Percentiles rank a stretch among this genome's conserved stretches.
Evolutionary conservation across 2,888 invertebrate species (phyloP).

Genomic region (Nipponacmea schrenckii): DNA sequence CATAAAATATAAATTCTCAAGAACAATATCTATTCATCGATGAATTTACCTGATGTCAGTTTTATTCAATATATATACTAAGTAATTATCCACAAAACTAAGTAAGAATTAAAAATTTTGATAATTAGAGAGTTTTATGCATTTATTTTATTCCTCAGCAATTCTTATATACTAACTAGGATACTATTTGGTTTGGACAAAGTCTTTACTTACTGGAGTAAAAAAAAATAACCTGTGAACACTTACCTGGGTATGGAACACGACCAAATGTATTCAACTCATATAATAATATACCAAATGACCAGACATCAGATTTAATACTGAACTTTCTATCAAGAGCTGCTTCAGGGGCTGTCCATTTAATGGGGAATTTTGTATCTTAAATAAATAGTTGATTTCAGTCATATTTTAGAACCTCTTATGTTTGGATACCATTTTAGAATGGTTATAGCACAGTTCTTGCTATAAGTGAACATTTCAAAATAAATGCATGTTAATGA

Average conservation of each 20-base stretch:
- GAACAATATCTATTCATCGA: not conserved
- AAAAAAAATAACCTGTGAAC: not conserved
- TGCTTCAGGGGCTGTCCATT: conserved; percentile 98
- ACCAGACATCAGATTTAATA: conserved; percentile 99
- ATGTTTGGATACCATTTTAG: not conserved
- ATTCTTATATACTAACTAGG: too few species aligned
- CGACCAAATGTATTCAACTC: conserved; percentile 95
- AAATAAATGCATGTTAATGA: too few species aligned
- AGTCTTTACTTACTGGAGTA: too few species aligned
- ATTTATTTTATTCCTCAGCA: too few species aligned
- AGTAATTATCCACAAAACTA: too few species aligned
- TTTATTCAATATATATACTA: too few species aligned
- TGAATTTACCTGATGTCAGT: not conserved
- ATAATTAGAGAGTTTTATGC: too few species aligned
- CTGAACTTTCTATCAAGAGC: conserved; percentile 94
- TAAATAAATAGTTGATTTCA: conserved; percentile 16
- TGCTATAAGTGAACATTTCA: not conserved
- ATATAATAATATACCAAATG: conserved; percentile 95
- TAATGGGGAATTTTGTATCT: conserved; percentile 91
- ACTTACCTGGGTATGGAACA: conserved; percentile 91
- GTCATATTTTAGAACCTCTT: not conserved
- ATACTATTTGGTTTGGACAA: too few species aligned
- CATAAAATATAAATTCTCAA: not conserved
- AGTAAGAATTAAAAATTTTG: too few species aligned
- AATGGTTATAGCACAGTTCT: not conserved